Percentiles rank a stretch among this genome's conserved stretches.
Evolutionary conservation across 1,140 invertebrate genomes (phyloP).

Genomic region (Stenopsyche tienmushanensis): DNA sequence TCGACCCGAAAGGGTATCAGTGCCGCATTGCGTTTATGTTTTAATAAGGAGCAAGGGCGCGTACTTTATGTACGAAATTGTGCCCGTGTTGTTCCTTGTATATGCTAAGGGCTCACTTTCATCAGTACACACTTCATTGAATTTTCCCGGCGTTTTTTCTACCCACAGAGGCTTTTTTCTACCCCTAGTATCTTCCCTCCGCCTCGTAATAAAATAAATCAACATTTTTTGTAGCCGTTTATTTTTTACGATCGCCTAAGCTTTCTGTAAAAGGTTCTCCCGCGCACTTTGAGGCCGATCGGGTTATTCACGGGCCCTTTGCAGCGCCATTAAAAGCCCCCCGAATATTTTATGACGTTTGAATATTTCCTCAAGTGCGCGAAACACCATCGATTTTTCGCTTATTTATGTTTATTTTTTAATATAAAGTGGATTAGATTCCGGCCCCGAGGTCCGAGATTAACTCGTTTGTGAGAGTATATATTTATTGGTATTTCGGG

Average conservation of each 20-base stretch:
- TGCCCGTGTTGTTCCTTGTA: not conserved
- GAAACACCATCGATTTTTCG: slow-evolving; percentile 5
- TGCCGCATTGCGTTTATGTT: slow-evolving; percentile 11
- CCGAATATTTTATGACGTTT: slow-evolving; percentile 31
- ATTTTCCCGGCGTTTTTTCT: slow-evolving; percentile 6
- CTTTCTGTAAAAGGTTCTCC: slow-evolving; percentile 36
- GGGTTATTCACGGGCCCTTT: slow-evolving; percentile 36
- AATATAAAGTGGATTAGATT: not conserved
- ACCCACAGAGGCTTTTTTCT: not conserved
- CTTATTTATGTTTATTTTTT: not conserved
- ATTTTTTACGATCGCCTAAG: slow-evolving; percentile 41
- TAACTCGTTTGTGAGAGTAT: not conserved
- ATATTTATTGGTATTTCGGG: not conserved
- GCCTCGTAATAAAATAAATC: slow-evolving; percentile 40
- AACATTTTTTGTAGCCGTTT: slow-evolving; percentile 40
- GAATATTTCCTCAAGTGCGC: slow-evolving; percentile 32
- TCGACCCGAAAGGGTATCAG: not conserved
- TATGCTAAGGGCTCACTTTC: slow-evolving; percentile 12
- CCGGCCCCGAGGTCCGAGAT: not conserved
- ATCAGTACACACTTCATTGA: slow-evolving; percentile 28
- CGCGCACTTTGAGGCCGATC: slow-evolving; percentile 38
- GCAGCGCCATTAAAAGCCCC: slow-evolving; percentile 31
- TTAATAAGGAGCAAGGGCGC: slow-evolving; percentile 3
- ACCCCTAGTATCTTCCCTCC: not conserved
- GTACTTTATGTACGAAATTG: slow-evolving; percentile 4